A percentile compares a stretch with the other conserved stretches of the same genome.
These are phyloP conservation scores for Chrysolina haemoptera DNA, from an alignment of 2,888 invertebrate species.

Conservation along the genomic window DNA sequence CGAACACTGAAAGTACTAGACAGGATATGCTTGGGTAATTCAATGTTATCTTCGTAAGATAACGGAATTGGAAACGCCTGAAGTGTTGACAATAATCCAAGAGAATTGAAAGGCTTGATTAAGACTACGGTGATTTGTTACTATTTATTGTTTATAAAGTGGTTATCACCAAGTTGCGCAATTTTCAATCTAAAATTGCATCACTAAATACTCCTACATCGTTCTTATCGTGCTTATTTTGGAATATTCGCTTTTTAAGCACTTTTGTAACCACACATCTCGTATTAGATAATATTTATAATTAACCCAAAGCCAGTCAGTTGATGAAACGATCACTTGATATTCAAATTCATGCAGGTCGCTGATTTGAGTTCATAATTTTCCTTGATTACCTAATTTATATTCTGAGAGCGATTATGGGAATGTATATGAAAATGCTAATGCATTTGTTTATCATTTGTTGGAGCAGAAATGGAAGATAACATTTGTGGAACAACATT, in stretches of 20 bases:
- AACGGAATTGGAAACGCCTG: no score
- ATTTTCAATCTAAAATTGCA: background rate
- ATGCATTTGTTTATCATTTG: background rate
- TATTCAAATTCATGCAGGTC: background rate
- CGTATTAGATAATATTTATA: conserved; percentile 13
- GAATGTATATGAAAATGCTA: background rate
- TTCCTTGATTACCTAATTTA: background rate
- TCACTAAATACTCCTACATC: background rate
- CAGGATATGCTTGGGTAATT: no score
- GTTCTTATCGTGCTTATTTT: background rate
- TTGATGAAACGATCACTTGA: background rate
- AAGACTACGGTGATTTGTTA: no score
- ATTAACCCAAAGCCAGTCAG: background rate
- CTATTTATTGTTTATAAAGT: background rate
- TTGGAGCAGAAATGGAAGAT: background rate
- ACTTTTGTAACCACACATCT: background rate
- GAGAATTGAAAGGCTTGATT: no score
- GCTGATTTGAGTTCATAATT: conserved; percentile 4
- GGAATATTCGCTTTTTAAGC: background rate
- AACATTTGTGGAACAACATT: background rate
- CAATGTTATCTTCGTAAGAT: no score
- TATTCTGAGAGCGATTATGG: background rate
- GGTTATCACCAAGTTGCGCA: background rate
- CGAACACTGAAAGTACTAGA: no score
- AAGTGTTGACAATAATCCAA: no score